Conservation (phyloP, 2,888 invertebrate species). For the Poecilus cupreus region DNA sequence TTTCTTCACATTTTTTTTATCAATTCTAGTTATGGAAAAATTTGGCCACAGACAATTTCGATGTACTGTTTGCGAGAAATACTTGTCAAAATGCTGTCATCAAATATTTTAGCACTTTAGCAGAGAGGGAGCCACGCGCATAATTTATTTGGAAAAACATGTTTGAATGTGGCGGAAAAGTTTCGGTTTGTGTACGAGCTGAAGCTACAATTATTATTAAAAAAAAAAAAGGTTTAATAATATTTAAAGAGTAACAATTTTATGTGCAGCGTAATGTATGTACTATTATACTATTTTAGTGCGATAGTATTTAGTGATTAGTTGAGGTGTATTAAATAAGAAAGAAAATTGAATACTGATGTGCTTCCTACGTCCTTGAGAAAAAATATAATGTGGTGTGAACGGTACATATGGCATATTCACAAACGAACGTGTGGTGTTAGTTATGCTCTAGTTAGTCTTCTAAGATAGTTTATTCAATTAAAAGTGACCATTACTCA, state of each 20-base stretch:
- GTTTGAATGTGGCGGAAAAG: too few species aligned
- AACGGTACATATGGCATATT: constrained; percentile 34
- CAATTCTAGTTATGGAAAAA: too few species aligned
- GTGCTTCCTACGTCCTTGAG: background rate
- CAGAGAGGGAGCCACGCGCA: too few species aligned
- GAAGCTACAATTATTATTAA: too few species aligned
- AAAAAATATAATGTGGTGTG: constrained; percentile 28
- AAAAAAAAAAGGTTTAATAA: background rate
- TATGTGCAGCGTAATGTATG: background rate
- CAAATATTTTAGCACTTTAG: too few species aligned
- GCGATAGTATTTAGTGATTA: background rate
- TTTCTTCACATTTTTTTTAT: too few species aligned
- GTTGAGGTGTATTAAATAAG: constrained; percentile 25
- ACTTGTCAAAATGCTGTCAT: too few species aligned
- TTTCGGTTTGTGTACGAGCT: too few species aligned
- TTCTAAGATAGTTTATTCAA: constrained; percentile 33
- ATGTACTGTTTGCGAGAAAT: too few species aligned
- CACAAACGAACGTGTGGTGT: constrained; percentile 24
- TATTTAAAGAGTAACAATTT: background rate
- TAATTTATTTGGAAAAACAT: too few species aligned
- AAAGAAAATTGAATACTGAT: constrained; percentile 31
- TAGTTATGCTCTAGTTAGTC: constrained; percentile 45
- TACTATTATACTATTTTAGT: background rate
- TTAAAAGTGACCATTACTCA: constrained; percentile 46
- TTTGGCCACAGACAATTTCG: too few species aligned